A percentile compares a stretch with the other conserved stretches of the same genome.
phyloP scores from a whole-genome alignment of 2,888 invertebrate genomes.

The Lathronympha strigana region DNA sequence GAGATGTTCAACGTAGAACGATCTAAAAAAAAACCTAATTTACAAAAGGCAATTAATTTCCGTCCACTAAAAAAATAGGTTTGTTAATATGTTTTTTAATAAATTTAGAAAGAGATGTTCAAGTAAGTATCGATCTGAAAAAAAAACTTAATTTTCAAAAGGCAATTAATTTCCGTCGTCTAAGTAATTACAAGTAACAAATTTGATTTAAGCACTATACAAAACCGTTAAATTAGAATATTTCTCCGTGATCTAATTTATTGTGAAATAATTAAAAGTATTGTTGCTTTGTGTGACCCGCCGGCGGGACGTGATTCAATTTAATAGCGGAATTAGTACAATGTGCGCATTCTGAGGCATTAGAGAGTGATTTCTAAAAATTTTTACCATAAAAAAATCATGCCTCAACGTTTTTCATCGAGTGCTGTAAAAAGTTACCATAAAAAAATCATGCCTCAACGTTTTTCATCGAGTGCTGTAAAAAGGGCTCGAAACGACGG shows the following conservation, averaged over 20 bases:
- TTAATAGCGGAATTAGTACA: slow-evolving; percentile 1
- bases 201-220: slow-evolving; percentile 1
- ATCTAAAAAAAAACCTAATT: background rate
- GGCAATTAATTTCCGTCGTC: background rate
- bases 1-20: background rate
- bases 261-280: slow-evolving; percentile 13
- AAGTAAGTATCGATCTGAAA: background rate
- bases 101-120: background rate
- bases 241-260: slow-evolving; percentile 15
- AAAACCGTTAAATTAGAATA: slow-evolving; percentile 9
- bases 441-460: too few species aligned
- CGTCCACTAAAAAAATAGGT: too few species aligned
- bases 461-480: too few species aligned
- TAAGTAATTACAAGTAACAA: background rate
- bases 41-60: background rate
- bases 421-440: too few species aligned
- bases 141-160: background rate
- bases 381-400: too few species aligned
- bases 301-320: slow-evolving; percentile 24
- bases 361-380: background rate
- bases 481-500: too few species aligned
- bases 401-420: too few species aligned
- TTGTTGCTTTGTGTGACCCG: slow-evolving; percentile 7
- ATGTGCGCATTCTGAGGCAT: background rate
- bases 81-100: too few species aligned